Conservation (phyloP, 2,888 invertebrate species). For the Ophonus ardosiacus region DNA sequence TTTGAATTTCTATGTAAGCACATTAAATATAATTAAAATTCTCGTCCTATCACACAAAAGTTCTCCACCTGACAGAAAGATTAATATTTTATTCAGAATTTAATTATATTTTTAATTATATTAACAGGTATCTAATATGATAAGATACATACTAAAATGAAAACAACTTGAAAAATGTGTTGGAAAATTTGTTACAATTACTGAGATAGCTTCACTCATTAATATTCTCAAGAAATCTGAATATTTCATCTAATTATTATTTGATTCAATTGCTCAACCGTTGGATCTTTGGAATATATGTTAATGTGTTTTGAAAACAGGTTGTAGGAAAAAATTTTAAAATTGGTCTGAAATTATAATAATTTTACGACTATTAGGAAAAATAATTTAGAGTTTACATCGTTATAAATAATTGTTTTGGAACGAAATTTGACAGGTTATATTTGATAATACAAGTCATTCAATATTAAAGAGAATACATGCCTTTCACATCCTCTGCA, state of each 20-base stretch:
- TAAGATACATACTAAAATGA: conserved; percentile 15
- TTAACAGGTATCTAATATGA: conserved; percentile 27
- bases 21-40: conserved; percentile 30
- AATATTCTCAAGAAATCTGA: neutral
- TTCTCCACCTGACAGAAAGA: conserved; percentile 23
- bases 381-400: no score
- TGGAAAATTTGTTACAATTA: neutral
- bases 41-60: neutral
- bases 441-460: no score
- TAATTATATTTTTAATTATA: conserved; percentile 44
- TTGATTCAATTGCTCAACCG: neutral
- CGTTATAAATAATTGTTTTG: no score
- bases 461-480: no score
- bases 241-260: neutral
- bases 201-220: neutral
- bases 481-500: no score
- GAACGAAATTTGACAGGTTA: no score
- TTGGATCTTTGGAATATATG: neutral
- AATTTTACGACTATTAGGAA: no score
- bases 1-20: conserved; percentile 8
- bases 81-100: conserved; percentile 42
- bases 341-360: neutral
- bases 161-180: neutral
- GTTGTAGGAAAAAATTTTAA: neutral
- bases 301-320: neutral